Conservation (phyloP, 2,888 invertebrate species). For the Caenorhabditis sulstoni region DNA sequence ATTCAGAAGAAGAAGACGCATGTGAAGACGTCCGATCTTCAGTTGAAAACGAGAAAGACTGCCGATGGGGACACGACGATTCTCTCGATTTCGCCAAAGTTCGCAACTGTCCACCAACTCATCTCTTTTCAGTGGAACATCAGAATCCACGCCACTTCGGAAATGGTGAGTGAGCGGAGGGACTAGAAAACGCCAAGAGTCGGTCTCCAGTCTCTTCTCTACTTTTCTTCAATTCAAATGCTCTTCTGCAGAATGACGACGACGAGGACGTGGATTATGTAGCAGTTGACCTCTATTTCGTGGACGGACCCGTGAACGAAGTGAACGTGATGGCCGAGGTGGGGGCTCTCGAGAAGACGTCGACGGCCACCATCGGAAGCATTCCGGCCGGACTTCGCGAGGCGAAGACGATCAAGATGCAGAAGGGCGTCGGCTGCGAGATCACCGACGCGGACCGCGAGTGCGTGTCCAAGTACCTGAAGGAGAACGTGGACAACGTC, state of each 20-base stretch:
- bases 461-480: slow-evolving; percentile 65
- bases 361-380: slow-evolving; percentile 19
- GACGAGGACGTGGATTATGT: slow-evolving; percentile 75
- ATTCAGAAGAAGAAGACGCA: too few relatives aligned
- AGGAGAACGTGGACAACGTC: slow-evolving; percentile 72
- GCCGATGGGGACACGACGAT: slow-evolving; percentile 68
- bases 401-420: slow-evolving; percentile 43
- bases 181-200: too few relatives aligned
- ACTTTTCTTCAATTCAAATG: too few relatives aligned
- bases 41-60: slow-evolving; percentile 62
- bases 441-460: slow-evolving; percentile 72
- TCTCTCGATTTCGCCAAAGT: slow-evolving; percentile 78
- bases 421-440: slow-evolving; percentile 71
- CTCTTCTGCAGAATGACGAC: slow-evolving; percentile 48
- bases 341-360: slow-evolving; percentile 54
- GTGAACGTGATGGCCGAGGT: slow-evolving; percentile 65
- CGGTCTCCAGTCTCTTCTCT: not conserved
- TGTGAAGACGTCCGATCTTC: slow-evolving; percentile 2
- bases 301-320: slow-evolving; percentile 77
- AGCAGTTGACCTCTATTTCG: slow-evolving; percentile 78
- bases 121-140: slow-evolving; percentile 80
- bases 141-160: slow-evolving; percentile 74
- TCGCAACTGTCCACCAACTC: slow-evolving; percentile 78
- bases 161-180: slow-evolving; percentile 69
- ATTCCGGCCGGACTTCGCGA: slow-evolving; percentile 31